A percentile compares a stretch with the other conserved stretches of the same genome.
phyloP scores from a whole-genome alignment of 2,113 vertebrate genomes.

The Clupea harengus region DNA sequence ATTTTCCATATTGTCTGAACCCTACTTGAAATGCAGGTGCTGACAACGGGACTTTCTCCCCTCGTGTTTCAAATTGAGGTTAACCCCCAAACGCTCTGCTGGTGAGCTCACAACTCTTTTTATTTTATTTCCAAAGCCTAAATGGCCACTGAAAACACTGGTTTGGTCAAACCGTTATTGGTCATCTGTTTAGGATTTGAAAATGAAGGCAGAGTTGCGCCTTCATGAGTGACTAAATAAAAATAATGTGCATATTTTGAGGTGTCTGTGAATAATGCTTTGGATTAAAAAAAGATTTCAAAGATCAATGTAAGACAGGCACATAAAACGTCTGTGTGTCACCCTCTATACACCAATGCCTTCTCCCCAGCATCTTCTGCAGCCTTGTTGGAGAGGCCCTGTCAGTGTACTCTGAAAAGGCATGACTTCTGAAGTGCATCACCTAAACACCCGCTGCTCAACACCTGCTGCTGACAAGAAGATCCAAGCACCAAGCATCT shows the following conservation, averaged over 20 bases:
- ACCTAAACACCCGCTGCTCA: background rate
- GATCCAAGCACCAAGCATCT: background rate
- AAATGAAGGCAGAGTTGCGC: background rate
- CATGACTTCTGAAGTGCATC: constrained; percentile 23
- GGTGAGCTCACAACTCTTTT: constrained; percentile 72
- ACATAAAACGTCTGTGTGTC: background rate
- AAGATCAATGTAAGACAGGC: no score
- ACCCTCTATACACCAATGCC: background rate
- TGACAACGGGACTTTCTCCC: constrained; percentile 77
- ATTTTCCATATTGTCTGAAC: background rate
- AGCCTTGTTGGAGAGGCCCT: constrained; percentile 81
- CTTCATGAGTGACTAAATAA: background rate
- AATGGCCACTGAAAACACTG: background rate
- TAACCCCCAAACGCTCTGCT: constrained; percentile 69
- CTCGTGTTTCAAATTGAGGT: constrained; percentile 77
- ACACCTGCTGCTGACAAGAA: background rate
- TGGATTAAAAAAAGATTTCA: no score
- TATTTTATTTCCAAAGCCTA: background rate
- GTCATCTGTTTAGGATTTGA: background rate
- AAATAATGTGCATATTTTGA: background rate
- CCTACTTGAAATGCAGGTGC: constrained; percentile 66
- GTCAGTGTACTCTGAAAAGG: constrained; percentile 78
- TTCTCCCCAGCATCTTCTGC: constrained; percentile 77
- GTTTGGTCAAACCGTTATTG: background rate
- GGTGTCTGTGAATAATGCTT: background rate